A percentile compares a stretch with the other conserved stretches of the same genome.
Conservation (phyloP, 2,888 invertebrate species). For the Temnothorax rugatulus region DNA sequence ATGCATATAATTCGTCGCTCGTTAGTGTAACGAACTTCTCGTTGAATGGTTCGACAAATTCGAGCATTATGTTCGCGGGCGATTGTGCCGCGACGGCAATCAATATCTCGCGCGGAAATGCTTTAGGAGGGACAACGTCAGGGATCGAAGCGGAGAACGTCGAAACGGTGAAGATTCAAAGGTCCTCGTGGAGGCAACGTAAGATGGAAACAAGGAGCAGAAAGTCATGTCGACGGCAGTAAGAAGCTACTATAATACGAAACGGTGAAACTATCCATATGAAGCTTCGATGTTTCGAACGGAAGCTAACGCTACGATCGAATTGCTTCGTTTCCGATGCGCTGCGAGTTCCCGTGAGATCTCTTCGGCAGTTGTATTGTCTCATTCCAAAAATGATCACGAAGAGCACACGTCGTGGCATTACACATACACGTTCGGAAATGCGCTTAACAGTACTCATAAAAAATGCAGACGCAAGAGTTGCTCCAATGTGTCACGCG, state of each 20-base stretch:
- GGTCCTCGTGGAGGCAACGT: conserved; percentile 32
- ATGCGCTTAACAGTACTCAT: not conserved
- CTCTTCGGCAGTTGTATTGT: conserved; percentile 71
- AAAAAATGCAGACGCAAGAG: not conserved
- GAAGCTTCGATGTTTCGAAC: conserved; percentile 59
- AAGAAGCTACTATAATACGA: conserved; percentile 74
- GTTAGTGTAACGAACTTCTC: conserved; percentile 75
- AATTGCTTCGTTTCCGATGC: conserved; percentile 56
- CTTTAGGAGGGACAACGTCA: not conserved
- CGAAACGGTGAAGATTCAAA: conserved; percentile 50
- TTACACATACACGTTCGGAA: not conserved
- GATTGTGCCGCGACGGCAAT: conserved; percentile 70
- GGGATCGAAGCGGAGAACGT: conserved; percentile 27
- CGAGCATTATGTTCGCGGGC: conserved; percentile 72
- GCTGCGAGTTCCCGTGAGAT: conserved; percentile 66
- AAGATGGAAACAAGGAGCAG: conserved; percentile 59
- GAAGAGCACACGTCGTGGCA: not conserved
- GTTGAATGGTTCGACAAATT: conserved; percentile 76
- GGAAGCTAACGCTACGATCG: conserved; percentile 41
- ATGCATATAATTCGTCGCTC: conserved; percentile 76
- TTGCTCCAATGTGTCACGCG: not conserved
- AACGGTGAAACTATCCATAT: conserved; percentile 51
- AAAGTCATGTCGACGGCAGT: conserved; percentile 71
- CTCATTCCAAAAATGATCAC: conserved; percentile 64
- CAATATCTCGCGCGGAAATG: conserved; percentile 67